These are phyloP conservation scores for Allobates femoralis DNA, from an alignment of 2,797 vertebrate genomes.

Conservation along the genomic window DNA sequence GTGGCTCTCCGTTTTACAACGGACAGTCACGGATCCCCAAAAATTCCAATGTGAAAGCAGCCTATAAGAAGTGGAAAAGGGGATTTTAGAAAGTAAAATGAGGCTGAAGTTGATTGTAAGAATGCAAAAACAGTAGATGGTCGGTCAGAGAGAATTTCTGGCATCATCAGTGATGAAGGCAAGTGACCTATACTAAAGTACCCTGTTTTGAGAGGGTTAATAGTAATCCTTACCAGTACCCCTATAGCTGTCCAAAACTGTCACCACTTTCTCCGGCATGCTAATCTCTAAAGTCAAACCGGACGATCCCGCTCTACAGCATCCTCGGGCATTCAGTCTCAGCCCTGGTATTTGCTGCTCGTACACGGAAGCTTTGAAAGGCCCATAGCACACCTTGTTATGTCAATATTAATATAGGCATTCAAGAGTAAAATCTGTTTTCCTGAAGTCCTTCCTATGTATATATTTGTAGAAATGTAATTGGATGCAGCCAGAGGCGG, in stretches of 20 bases:
- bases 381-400: conserved; percentile 50
- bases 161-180: background rate
- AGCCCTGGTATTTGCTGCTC: conserved; percentile 24
- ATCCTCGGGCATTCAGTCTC: background rate
- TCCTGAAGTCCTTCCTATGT: conserved; percentile 31
- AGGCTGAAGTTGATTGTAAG: background rate
- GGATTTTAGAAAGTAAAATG: background rate
- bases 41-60: too few relatives aligned
- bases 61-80: background rate
- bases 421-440: background rate
- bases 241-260: background rate
- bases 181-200: background rate
- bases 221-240: background rate
- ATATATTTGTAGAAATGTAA: conserved; percentile 55
- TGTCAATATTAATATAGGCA: conserved; percentile 30
- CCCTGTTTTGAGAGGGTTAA: background rate
- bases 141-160: background rate
- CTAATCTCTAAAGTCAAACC: conserved; percentile 9
- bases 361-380: conserved; percentile 9
- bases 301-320: conserved; percentile 17
- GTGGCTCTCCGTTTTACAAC: too few relatives aligned
- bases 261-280: background rate
- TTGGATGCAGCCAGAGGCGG: background rate
- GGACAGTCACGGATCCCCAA: too few relatives aligned
- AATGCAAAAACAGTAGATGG: background rate